Evolutionary conservation across 1,140 invertebrate species (phyloP).

Genomic region (Mactra quadrangularis): DNA sequence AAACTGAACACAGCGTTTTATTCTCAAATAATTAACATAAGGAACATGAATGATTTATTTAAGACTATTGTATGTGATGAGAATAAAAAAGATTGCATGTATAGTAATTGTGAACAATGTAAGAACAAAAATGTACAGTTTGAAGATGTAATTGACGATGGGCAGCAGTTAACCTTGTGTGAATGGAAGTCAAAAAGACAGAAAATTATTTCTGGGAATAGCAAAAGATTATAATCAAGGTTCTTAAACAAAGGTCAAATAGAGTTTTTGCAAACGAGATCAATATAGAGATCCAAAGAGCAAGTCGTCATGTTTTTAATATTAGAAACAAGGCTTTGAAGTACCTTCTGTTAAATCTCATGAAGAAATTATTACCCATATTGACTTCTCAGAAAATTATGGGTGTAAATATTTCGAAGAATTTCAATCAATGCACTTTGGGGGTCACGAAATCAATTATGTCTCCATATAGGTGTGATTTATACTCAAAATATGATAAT

Average conservation of each 20-base stretch:
- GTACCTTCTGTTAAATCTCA: too few species aligned
- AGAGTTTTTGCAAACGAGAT: constrained; percentile 15
- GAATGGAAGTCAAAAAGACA: neutral
- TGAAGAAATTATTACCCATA: too few species aligned
- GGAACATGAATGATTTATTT: neutral
- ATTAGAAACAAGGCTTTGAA: neutral
- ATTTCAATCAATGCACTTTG: too few species aligned
- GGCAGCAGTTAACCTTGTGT: neutral
- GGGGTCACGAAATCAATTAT: too few species aligned
- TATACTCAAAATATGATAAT: neutral
- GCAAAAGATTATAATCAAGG: neutral
- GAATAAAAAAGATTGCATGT: neutral
- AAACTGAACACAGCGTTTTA: neutral
- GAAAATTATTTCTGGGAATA: neutral
- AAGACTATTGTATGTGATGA: neutral
- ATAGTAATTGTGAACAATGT: neutral
- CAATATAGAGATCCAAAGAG: neutral
- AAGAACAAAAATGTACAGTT: neutral
- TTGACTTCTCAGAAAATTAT: too few species aligned
- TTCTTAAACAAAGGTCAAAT: neutral
- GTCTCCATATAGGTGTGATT: too few species aligned
- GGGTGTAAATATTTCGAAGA: too few species aligned
- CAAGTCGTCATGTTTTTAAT: constrained; percentile 6
- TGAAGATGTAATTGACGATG: neutral
- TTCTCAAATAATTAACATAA: neutral